Base-by-base conservation (phyloP, 2,113 vertebrate species). In the Gymnarchus niloticus region DNA sequence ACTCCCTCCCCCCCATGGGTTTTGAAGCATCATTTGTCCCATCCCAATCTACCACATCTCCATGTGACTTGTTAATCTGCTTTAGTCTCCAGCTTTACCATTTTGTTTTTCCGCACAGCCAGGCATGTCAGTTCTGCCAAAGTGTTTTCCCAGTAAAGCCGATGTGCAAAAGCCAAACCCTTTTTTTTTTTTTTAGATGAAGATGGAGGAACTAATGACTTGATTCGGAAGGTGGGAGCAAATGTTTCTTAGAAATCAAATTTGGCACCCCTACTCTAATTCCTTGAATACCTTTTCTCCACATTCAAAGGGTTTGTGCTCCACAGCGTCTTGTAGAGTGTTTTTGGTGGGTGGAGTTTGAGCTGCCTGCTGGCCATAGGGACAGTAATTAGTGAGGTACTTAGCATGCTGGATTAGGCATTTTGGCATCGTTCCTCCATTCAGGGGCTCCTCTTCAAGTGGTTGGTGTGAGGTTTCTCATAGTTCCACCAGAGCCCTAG, bases 401-500 rank as follows among this genome's bases (percentile, higher is more conserved):
- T 83, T 73, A 82, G 69, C 56, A 81, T 17, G 84, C 57, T 88
- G 87, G 28, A 84, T 87, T 59, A 17, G 19, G 73, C 57, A 59
- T 83, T 61, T 88, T 83, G 81, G 52, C 83, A 52, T 6, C 33
- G 37, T n/a, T 9, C 19, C 25, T 52, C 25, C 65, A 69, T 73
- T 73, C 33, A 73, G 65, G 33, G 65, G 37, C 19, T 17, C 12
- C 65, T 73, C 33, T 5, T 17, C 65, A 19, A 37, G 65, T 41
- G 33, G 33, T 69, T 56, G 6, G 14, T 73, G 59, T 12, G 33
- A 73, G 17, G 14, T 73, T 73, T 41, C 65, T 69, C 28, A 33
- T 14, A 3, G 28, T 33, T 69, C 12, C 28, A 17, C 61, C n/a
- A 17, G 33, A n/a, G 65, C n/a, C 19, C 65, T 73, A 33, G 41